Percentiles rank a stretch among this genome's conserved stretches.
phyloP scores from a whole-genome alignment of 1,140 invertebrate genomes.

The Musca vetustissima region DNA sequence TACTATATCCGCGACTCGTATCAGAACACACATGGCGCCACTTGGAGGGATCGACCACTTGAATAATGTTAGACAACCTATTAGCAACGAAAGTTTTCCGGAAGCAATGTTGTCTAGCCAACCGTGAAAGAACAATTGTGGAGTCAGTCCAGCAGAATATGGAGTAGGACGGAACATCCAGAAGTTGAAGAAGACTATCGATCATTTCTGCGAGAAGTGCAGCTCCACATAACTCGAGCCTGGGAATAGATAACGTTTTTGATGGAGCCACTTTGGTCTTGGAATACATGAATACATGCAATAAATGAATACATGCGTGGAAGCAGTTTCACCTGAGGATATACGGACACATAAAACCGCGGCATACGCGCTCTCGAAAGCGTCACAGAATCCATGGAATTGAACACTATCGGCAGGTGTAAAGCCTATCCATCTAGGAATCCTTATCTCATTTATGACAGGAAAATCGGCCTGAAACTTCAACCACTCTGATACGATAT shows the following conservation, averaged over 20 bases:
- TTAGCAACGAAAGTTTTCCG: slow-evolving; percentile 53
- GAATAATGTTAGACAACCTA: slow-evolving; percentile 48
- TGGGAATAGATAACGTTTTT: slow-evolving; percentile 41
- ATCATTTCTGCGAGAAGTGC: slow-evolving; percentile 38
- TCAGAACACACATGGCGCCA: slow-evolving; percentile 50
- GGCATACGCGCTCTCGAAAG: slow-evolving; percentile 46
- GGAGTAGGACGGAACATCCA: slow-evolving; percentile 36
- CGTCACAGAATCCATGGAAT: slow-evolving; percentile 48
- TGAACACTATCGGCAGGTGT: slow-evolving; percentile 24
- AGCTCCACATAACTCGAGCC: slow-evolving; percentile 49
- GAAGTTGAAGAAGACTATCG: slow-evolving; percentile 27
- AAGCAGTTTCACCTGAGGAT: neutral
- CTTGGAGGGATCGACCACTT: slow-evolving; percentile 30
- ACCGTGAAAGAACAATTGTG: slow-evolving; percentile 51
- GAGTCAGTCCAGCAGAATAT: slow-evolving; percentile 55
- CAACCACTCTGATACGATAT: neutral
- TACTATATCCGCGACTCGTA: neutral
- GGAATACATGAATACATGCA: neutral
- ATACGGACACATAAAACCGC: slow-evolving; percentile 47
- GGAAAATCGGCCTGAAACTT: neutral
- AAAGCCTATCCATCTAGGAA: too few relatives aligned
- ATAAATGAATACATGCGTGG: too few relatives aligned
- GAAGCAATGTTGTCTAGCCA: slow-evolving; percentile 38
- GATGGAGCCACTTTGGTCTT: slow-evolving; percentile 38
- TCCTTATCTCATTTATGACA: too few relatives aligned